Evolutionary conservation across 2,888 invertebrate species (phyloP), one percentile per base, ranked within the genome.

Genomic region (Ophioninae sp.): DNA sequence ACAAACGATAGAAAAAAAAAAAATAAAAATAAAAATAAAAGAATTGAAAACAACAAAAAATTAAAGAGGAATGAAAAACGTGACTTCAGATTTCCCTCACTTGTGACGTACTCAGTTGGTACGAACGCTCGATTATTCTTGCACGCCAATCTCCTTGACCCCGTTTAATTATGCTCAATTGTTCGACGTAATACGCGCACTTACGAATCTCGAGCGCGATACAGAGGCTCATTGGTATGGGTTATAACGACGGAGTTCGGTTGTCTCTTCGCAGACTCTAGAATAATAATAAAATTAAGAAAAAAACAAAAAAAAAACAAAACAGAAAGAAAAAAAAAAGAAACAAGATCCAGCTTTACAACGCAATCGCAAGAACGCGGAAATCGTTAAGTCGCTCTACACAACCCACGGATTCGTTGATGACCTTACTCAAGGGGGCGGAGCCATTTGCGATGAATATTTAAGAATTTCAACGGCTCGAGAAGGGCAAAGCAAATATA

Each of bases 301-400:
- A n/a, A n/a, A n/a, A n/a, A n/a, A n/a, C n/a, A n/a, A n/a, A n/a
- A n/a, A n/a, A n/a, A n/a, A n/a, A n/a, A n/a, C n/a, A n/a, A n/a
- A n/a, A n/a, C n/a, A n/a, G n/a, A n/a, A n/a, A n/a, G n/a, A n/a
- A n/a, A n/a, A n/a, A n/a, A n/a, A 68, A 8, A 87, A 87, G 86
- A 86, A 81, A 82, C 82, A 62, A 17, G 2, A 69, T 77, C 67
- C 76, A 62, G 76, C 79, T 79, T 86, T n/a, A 86, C 86, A 86
- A 87, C 84, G 75, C 80, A 50, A 30, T 37, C 72, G 57, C 20
- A 70, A 78, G 82, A 86, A 87, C 83, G 84, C 86, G 87, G 87
- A 87, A 87, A 87, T 87, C 75, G 79, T 87, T 87, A 87, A 87
- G 84, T 75, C 67, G 73, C 50, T 39, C 84, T 77, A 86, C 87